A percentile compares a stretch with the other conserved stretches of the same genome.
phyloP scores from a whole-genome alignment of 2,113 vertebrate species.

The Daphoenositta chrysoptera region DNA sequence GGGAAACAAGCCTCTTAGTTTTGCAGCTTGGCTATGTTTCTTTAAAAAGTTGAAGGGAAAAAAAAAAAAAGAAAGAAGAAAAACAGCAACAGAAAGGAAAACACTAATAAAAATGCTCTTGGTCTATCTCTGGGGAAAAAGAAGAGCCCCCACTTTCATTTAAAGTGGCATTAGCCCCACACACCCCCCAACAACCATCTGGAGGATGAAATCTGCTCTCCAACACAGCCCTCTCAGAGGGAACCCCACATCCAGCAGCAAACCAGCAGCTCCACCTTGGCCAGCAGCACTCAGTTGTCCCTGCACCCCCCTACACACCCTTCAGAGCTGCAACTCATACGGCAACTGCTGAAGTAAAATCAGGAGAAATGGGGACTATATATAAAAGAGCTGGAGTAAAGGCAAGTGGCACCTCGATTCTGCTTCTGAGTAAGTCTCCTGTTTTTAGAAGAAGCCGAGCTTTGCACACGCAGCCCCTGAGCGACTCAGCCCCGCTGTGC shows the following conservation, averaged over 20 bases:
- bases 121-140: background rate
- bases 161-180: background rate
- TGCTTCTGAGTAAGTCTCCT: slow-evolving; percentile 42
- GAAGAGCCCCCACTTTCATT: background rate
- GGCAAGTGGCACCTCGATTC: background rate
- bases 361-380: background rate
- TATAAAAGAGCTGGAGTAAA: background rate
- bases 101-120: background rate
- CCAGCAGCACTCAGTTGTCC: background rate
- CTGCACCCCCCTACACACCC: background rate
- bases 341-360: slow-evolving; percentile 3
- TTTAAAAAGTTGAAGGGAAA: background rate
- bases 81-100: background rate
- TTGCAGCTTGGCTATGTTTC: background rate
- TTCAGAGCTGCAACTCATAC: background rate
- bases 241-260: background rate
- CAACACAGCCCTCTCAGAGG: background rate
- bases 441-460: background rate
- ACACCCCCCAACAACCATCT: accelerated
- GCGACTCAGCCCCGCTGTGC: background rate
- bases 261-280: background rate
- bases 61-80: background rate
- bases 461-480: background rate
- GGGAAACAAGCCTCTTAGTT: background rate
- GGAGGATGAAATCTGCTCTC: background rate